phyloP scores from a whole-genome alignment of 2,888 invertebrate species.

The Plebejus anna region DNA sequence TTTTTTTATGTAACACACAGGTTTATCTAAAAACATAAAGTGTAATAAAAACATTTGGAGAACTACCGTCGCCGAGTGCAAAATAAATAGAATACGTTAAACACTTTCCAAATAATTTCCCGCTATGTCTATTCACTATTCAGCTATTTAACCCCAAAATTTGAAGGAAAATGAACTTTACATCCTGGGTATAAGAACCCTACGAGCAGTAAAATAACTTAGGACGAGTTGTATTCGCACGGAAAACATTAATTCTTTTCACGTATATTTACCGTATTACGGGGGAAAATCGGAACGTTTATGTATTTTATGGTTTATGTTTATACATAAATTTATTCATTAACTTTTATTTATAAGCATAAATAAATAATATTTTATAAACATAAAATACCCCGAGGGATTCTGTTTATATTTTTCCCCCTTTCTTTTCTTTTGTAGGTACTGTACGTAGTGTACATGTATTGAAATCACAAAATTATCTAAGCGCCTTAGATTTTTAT shows the following conservation, averaged over 20 bases:
- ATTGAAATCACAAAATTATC: too few species aligned
- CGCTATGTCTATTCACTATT: not conserved
- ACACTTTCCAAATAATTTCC: not conserved
- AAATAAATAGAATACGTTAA: constrained; percentile 18
- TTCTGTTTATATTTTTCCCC: too few species aligned
- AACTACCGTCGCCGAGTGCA: constrained; percentile 1
- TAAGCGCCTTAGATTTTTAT: too few species aligned
- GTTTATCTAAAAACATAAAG: not conserved
- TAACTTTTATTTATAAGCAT: not conserved
- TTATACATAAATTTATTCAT: constrained; percentile 1
- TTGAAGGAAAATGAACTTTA: not conserved
- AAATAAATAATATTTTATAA: too few species aligned
- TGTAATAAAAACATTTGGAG: not conserved
- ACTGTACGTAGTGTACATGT: too few species aligned
- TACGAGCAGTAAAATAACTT: not conserved
- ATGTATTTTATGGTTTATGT: not conserved
- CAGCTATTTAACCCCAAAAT: not conserved
- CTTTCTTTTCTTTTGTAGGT: too few species aligned
- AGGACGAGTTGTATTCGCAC: not conserved
- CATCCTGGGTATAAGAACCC: not conserved
- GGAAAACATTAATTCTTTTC: constrained; percentile 23
- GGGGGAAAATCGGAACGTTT: not conserved
- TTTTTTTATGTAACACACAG: not conserved
- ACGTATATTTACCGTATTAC: constrained; percentile 20
- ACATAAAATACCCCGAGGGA: too few species aligned